These are phyloP conservation scores for Thumatha senex DNA, from an alignment of 2,888 invertebrate species.

Conservation along the genomic window DNA sequence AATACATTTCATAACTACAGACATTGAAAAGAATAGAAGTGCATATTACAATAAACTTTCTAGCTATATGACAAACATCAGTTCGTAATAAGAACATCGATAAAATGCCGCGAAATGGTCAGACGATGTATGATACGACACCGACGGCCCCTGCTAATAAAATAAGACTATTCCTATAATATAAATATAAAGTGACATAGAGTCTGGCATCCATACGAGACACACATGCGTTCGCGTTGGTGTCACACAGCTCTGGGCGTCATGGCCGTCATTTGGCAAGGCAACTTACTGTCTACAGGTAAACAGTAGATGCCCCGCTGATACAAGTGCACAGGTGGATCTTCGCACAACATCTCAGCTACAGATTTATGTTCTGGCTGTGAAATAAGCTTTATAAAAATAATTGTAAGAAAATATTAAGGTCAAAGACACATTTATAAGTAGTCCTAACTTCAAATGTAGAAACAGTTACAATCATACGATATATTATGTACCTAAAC, in stretches of 20 bases:
- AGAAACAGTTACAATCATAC: background rate
- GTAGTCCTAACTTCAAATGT: background rate
- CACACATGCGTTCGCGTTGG: constrained; percentile 33
- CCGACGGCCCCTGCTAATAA: constrained; percentile 19
- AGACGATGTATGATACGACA: constrained; percentile 10
- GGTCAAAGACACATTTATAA: background rate
- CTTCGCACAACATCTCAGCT: background rate
- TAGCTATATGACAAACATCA: background rate
- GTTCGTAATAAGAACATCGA: constrained; percentile 2
- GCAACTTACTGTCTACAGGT: constrained; percentile 28
- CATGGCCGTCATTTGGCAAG: constrained; percentile 49
- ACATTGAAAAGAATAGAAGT: too few relatives aligned
- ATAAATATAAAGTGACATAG: constrained; percentile 27
- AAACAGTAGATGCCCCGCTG: constrained; percentile 31
- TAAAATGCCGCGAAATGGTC: constrained; percentile 13
- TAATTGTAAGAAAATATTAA: background rate
- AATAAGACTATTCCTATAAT: constrained; percentile 25
- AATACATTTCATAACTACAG: background rate
- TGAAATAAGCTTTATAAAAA: too few relatives aligned
- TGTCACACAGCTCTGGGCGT: constrained; percentile 30
- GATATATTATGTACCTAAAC: too few relatives aligned
- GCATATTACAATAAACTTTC: too few relatives aligned
- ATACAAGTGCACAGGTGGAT: constrained; percentile 25
- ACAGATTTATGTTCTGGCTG: constrained; percentile 10
- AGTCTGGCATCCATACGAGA: constrained; percentile 34